These are phyloP conservation scores for Esox niger DNA, from an alignment of 2,113 vertebrate genomes.

Conservation along the genomic window DNA sequence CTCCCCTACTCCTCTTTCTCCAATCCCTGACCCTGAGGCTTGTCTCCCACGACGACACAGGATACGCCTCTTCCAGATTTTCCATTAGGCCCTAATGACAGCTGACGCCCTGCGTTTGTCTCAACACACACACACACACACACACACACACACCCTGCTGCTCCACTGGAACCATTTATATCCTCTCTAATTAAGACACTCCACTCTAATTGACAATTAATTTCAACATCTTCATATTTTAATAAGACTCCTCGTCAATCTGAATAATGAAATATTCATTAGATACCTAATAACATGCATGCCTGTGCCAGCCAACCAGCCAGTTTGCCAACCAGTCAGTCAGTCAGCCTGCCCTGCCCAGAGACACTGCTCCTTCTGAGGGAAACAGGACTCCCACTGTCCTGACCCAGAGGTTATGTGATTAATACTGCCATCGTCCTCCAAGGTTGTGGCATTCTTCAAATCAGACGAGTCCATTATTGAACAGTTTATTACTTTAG, in stretches of 20 bases:
- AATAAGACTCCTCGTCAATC: constrained; percentile 81
- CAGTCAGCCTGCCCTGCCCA: no score
- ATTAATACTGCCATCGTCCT: no score
- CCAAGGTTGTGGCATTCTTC: no score
- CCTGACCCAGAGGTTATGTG: constrained; percentile 17
- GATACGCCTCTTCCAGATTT: constrained; percentile 73
- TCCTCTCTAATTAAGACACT: constrained; percentile 80
- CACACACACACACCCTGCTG: constrained; percentile 24
- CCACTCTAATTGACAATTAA: constrained; percentile 83
- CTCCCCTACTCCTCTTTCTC: constrained; percentile 56
- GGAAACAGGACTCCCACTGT: no score
- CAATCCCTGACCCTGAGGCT: constrained; percentile 67
- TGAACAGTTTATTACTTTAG: no score
- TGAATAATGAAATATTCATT: constrained; percentile 83
- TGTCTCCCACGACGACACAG: constrained; percentile 56
- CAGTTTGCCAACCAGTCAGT: no score
- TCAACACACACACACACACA: constrained; percentile 40
- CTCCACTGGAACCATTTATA: constrained; percentile 71
- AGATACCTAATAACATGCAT: constrained; percentile 70
- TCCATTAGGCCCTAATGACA: constrained; percentile 73
- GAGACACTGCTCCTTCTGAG: constrained; percentile 23
- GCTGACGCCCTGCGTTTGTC: constrained; percentile 63
- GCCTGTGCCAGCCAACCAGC: neutral
- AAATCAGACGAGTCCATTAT: no score
- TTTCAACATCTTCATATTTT: constrained; percentile 85